Evolutionary conservation across 2,888 invertebrate genomes (phyloP).

Genomic region (Keiferia lycopersicella): DNA sequence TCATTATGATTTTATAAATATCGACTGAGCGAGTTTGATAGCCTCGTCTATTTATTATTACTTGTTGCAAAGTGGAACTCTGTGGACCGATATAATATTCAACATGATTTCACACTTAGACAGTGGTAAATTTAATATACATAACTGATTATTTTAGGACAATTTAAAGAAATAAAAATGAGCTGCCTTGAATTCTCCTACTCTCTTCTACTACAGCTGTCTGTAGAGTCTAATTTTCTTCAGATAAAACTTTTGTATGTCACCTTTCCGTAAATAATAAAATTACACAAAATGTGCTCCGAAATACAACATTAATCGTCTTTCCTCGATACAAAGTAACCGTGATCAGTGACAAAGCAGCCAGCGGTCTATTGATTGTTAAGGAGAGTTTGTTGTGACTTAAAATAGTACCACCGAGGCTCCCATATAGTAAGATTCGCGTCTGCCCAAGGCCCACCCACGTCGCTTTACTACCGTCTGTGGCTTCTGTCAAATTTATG

Average conservation of each 20-base stretch:
- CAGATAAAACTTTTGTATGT: too few relatives aligned
- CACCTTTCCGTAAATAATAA: too few relatives aligned
- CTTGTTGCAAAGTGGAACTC: too few relatives aligned
- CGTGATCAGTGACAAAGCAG: neutral
- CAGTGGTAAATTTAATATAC: too few relatives aligned
- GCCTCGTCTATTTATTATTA: too few relatives aligned
- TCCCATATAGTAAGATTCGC: conserved; percentile 29
- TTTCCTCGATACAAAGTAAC: neutral
- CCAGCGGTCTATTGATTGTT: neutral
- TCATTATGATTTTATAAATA: neutral
- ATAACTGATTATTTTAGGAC: too few relatives aligned
- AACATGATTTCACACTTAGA: too few relatives aligned
- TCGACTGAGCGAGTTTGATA: neutral
- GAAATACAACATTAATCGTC: neutral
- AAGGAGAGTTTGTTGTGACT: conserved; percentile 7
- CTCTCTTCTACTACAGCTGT: neutral
- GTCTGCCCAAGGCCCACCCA: conserved; percentile 32
- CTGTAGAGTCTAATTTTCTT: neutral
- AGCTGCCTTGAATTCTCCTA: too few relatives aligned
- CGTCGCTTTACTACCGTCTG: conserved; percentile 25
- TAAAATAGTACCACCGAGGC: conserved; percentile 22
- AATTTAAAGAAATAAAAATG: too few relatives aligned
- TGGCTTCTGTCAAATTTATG: conserved; percentile 22
- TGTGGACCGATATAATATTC: too few relatives aligned
- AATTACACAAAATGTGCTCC: too few relatives aligned